phyloP scores from a whole-genome alignment of 1,140 invertebrate species.

The Drosophila sechellia region DNA sequence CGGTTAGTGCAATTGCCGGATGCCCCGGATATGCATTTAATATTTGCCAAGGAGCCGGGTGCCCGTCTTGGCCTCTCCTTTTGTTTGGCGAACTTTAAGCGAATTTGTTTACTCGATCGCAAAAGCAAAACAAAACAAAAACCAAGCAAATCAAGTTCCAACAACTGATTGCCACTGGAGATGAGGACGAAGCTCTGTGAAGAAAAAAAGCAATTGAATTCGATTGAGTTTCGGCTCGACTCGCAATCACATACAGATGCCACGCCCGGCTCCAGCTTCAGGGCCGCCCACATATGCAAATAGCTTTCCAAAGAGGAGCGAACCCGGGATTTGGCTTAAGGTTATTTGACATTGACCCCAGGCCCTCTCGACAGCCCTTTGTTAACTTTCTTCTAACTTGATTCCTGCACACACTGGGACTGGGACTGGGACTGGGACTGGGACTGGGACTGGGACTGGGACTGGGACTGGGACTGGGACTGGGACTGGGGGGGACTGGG shows the following conservation, averaged over 20 bases:
- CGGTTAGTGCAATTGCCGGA: conserved; percentile 19
- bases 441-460: too few species aligned
- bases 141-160: conserved; percentile 10
- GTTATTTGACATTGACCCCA: conserved; percentile 57
- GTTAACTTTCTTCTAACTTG: conserved; percentile 82
- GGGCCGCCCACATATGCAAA: conserved; percentile 68
- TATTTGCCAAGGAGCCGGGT: conserved; percentile 39
- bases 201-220: conserved; percentile 66
- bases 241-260: conserved; percentile 10
- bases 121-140: conserved; percentile 37
- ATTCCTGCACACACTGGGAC: conserved; percentile 59
- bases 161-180: conserved; percentile 28
- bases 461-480: too few species aligned
- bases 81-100: conserved; percentile 67
- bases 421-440: conserved; percentile 15
- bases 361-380: conserved; percentile 10
- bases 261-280: conserved; percentile 23
- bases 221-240: conserved; percentile 59
- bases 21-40: conserved; percentile 56
- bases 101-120: conserved; percentile 74
- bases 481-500: conserved; percentile 20
- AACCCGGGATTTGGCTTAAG: conserved; percentile 53
- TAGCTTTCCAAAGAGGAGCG: conserved; percentile 35
- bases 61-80: conserved; percentile 29
- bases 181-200: conserved; percentile 14